phyloP scores from a whole-genome alignment of 1,140 invertebrate genomes.

The Protaetia brevitarsis region DNA sequence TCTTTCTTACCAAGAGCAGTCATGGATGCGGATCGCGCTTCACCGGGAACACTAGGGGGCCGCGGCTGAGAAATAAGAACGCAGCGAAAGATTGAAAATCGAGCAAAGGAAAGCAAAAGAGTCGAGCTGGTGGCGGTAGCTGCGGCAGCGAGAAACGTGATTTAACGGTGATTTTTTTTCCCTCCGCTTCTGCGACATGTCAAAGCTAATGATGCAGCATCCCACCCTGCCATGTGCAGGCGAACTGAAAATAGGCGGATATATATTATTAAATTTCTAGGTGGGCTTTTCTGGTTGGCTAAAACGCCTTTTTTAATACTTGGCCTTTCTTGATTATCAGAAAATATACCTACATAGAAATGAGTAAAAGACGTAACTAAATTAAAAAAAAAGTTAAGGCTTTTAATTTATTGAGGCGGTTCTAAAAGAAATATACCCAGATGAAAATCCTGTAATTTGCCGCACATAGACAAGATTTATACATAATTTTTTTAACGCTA shows the following conservation, averaged over 20 bases:
- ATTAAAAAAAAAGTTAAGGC: too few relatives aligned
- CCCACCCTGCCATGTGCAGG: slow-evolving; percentile 35
- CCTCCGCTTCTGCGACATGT: slow-evolving; percentile 32
- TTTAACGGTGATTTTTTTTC: slow-evolving; percentile 39
- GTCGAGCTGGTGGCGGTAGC: slow-evolving; percentile 26
- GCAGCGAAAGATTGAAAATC: neutral
- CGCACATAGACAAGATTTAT: too few relatives aligned
- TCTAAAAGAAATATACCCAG: too few relatives aligned
- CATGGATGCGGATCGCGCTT: slow-evolving; percentile 23
- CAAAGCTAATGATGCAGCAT: slow-evolving; percentile 38
- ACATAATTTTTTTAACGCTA: too few relatives aligned
- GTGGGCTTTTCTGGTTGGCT: neutral
- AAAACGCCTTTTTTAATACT: neutral
- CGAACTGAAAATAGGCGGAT: slow-evolving; percentile 30
- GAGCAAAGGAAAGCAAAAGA: neutral
- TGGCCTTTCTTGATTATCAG: too few relatives aligned
- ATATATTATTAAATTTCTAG: slow-evolving; percentile 28
- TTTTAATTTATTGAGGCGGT: too few relatives aligned
- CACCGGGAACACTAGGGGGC: neutral
- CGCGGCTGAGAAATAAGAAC: neutral
- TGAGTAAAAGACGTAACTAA: too few relatives aligned
- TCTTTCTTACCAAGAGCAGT: slow-evolving; percentile 36
- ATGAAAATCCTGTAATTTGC: too few relatives aligned
- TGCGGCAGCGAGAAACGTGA: slow-evolving; percentile 31
- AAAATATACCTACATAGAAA: too few relatives aligned